Base-by-base conservation (phyloP, 2,797 vertebrate species). In the Tenualosa thibaudeaui region DNA sequence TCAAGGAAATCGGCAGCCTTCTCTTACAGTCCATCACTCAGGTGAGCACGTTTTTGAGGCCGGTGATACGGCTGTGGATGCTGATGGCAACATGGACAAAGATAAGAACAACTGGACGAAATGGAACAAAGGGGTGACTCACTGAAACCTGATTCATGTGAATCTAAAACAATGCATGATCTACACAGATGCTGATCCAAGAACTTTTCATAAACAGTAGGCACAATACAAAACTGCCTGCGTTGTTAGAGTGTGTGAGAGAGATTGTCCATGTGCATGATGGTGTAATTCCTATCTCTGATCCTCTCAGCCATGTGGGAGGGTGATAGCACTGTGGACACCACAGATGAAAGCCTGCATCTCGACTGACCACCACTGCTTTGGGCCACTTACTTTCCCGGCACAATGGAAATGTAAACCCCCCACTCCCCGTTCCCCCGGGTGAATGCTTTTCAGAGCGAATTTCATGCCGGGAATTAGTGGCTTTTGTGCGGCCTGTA, bases 281-380 rank as follows among this genome's bases (percentile, higher is more conserved):
- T 43, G 19, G 15, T 43, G 40, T 8, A 83, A 54, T 86, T 88
- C 83, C 81, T 1, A 3, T 7, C 89, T 92, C 92, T 93, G 89
- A 92, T 93, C 92, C 43, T 40, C 71, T 89, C 88, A 91, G 89
- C 92, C 92, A 85, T 90, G 82, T 91, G 89, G 87, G 84, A 91
- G 87, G 86, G 86, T 87, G 90, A 85, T 84, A 88, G 86, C 81
- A 81, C 87, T 87, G 83, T 86, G 71, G 71, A 78, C 71, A 78
- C 40, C 37, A 12, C 37, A 91, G 92, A 94, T 93, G 91, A 93
- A 93, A 93, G 91, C 88, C 90, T 90, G 82, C 84, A 68, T 51
- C 89, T 86, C 86, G 68, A 81, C 86, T 90, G 89, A 91, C 91
- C 89, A 90, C 50, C 62, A 60, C 40, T 46, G 71, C 40, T 22